Base-by-base conservation (phyloP, 1,140 invertebrate genomes). In the Bemisia tabaci region DNA sequence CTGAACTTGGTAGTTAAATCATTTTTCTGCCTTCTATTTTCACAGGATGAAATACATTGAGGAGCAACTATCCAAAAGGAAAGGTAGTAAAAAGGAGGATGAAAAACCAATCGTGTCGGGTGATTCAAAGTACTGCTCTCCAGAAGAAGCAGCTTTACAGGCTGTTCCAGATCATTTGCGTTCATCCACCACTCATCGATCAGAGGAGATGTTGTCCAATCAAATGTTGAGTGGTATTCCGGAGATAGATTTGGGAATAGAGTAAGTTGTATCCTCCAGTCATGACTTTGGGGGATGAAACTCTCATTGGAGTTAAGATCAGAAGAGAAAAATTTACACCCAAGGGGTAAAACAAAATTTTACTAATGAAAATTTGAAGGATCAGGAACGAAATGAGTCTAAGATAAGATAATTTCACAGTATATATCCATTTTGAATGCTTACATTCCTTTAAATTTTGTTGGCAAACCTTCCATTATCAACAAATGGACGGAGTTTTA, bases 161-260 rank as follows among this genome's bases (percentile, higher is more conserved):
- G 87, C 91, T 17, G 82, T 94, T 22, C 95, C 95, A 17, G 90
- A 94, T 74, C 89, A 97, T 78, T 80, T 98, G 62, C 80, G 87
- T 73, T 85, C 86, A 70, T 90, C 89, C 21, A 89, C 89, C 12
- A 82, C 86, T 1, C 91, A 93, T 68, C 82, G 82, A 67, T 85
- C 82, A 60, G 96, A 99, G 79, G 97, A 99, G 80, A 98, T 99
- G 93, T 85, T 99, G 70, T 98, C 95, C 5, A 98, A 98, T 83
- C 97, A 99, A 83, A 99, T 99, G 97, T 81, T 99, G 1, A 97
- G 93, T 75, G 97, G 97, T 65, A 99, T 99, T 70, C 97, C 97
- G n/a, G 97, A 99, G 83, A 92, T 99, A 1, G 97, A 99, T 82
- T 82, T 99, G 59, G 97, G 97, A 48, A 97, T 99, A 71, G 94